These are phyloP conservation scores for Ormyrus nitidulus DNA, from an alignment of 2,888 invertebrate genomes.

Conservation along the genomic window DNA sequence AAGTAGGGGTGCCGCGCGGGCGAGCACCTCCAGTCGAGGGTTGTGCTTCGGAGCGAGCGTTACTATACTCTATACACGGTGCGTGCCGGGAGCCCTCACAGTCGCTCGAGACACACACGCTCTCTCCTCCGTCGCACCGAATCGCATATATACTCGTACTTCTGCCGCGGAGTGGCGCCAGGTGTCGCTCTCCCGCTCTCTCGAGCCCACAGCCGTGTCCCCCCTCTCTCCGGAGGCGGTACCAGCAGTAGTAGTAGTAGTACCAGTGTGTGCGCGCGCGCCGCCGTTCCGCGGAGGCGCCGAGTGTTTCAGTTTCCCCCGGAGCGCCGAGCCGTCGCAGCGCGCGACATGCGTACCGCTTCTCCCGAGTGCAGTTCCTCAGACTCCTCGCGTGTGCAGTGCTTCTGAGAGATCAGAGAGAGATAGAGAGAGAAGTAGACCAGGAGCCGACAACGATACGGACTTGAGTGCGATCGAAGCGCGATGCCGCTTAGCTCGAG, in stretches of 20 bases:
- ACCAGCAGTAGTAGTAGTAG: too few species aligned
- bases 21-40: slow-evolving; percentile 74
- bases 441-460: background rate
- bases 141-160: background rate
- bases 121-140: too few species aligned
- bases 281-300: slow-evolving; percentile 58
- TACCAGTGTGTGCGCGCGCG: background rate
- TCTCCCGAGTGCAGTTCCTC: background rate
- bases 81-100: too few species aligned
- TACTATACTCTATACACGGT: too few species aligned
- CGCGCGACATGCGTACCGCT: background rate
- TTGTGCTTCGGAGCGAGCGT: slow-evolving; percentile 65
- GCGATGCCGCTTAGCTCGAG: too few species aligned
- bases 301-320: slow-evolving; percentile 56
- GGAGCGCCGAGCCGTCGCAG: slow-evolving; percentile 52
- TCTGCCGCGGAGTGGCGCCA: slow-evolving; percentile 53
- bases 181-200: slow-evolving; percentile 36
- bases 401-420: background rate
- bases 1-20: slow-evolving; percentile 73
- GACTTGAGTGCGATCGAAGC: too few species aligned
- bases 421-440: background rate
- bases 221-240: too few species aligned
- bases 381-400: slow-evolving; percentile 41
- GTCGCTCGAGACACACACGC: too few species aligned
- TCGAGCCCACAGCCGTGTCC: background rate